Evolutionary conservation across 2,113 vertebrate species (phyloP).

Genomic region (Heloderma charlesbogerti): DNA sequence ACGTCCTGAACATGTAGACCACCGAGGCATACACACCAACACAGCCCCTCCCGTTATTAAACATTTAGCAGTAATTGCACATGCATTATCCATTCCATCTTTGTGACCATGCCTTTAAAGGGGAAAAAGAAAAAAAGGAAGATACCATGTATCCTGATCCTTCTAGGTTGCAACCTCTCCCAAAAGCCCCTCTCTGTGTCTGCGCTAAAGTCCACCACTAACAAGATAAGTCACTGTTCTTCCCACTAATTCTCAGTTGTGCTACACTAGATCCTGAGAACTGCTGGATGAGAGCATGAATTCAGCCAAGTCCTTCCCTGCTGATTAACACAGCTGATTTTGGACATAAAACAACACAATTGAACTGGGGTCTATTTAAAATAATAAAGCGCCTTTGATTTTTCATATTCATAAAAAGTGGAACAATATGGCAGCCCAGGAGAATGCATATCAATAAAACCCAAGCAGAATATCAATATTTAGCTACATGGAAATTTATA

Average conservation of each 20-base stretch:
- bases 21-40: neutral
- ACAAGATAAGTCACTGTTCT: neutral
- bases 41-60: neutral
- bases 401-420: constrained; percentile 57
- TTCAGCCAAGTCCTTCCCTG: constrained; percentile 13
- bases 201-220: neutral
- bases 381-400: constrained; percentile 59
- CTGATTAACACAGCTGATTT: constrained; percentile 36
- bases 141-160: neutral
- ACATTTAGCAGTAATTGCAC: neutral
- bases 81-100: neutral
- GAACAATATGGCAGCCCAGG: constrained; percentile 41
- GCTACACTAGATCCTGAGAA: neutral
- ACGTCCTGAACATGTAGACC: neutral
- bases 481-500: constrained; percentile 53
- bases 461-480: constrained; percentile 64
- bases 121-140: too few relatives aligned
- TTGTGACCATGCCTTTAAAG: neutral
- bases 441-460: constrained; percentile 53
- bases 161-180: neutral
- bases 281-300: neutral
- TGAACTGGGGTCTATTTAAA: constrained; percentile 41
- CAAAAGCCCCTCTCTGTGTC: neutral
- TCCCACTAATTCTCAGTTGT: neutral
- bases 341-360: constrained; percentile 23